phyloP scores from a whole-genome alignment of 2,113 vertebrate genomes.

The Pontoporia blainvillei region DNA sequence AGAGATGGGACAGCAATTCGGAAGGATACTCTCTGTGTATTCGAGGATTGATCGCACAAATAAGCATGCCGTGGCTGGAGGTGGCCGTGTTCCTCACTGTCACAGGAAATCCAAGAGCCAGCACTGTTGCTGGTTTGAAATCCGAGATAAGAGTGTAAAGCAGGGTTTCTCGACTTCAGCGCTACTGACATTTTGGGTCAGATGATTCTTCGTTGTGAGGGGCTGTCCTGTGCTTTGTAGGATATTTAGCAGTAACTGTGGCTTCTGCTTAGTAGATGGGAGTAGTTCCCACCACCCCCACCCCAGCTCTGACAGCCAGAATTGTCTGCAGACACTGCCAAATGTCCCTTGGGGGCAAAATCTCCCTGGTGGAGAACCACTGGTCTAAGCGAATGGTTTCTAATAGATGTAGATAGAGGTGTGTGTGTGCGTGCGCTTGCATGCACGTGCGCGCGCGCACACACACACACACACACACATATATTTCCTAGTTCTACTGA shows the following conservation, averaged over 20 bases:
- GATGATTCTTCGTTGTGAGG: background rate
- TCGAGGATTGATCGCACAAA: background rate
- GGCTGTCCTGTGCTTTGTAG: background rate
- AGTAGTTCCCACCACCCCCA: background rate
- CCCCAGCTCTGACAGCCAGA: background rate
- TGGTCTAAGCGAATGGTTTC: background rate
- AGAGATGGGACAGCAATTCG: background rate
- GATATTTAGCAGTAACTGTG: background rate
- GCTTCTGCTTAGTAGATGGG: background rate
- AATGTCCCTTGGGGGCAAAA: background rate
- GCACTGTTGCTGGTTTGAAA: background rate
- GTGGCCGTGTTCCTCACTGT: background rate
- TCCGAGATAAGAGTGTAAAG: background rate
- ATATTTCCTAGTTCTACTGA: background rate
- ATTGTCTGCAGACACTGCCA: background rate
- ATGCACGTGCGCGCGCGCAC: fast-evolving
- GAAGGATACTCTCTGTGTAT: background rate
- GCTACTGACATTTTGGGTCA: background rate
- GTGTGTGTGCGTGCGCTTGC: too few relatives aligned
- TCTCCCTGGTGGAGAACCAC: background rate
- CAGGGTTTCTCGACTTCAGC: background rate
- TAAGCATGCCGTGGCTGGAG: background rate
- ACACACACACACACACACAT: too few relatives aligned
- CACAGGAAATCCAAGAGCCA: background rate
- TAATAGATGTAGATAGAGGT: background rate